A percentile compares a stretch with the other conserved stretches of the same genome.
Conservation (phyloP, 2,888 invertebrate genomes). For the Drosophila picticornis region DNA sequence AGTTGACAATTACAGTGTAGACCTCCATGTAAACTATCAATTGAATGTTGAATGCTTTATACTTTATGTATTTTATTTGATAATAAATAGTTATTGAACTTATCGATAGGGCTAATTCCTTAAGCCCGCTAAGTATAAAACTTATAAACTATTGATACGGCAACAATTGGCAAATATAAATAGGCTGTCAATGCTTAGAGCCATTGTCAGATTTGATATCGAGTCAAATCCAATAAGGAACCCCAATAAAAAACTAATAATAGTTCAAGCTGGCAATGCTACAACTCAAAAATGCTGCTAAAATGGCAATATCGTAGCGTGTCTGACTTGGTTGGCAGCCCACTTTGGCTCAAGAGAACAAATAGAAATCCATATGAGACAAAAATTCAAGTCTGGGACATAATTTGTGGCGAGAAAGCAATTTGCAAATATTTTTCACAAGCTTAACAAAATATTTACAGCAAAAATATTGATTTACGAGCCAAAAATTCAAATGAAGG, state of each 20-base stretch:
- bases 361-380: slow-evolving; percentile 22
- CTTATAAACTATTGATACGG: slow-evolving; percentile 1
- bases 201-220: background rate
- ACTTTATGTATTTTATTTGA: background rate
- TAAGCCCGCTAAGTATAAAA: background rate
- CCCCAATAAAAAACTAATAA: background rate
- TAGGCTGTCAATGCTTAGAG: background rate
- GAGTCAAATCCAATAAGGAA: background rate
- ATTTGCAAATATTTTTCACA: slow-evolving; percentile 33
- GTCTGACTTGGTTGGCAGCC: background rate
- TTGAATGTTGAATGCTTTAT: background rate
- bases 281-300: slow-evolving; percentile 6
- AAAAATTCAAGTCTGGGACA: slow-evolving; percentile 14
- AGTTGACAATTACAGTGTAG: slow-evolving; percentile 72
- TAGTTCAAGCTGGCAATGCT: slow-evolving; percentile 11
- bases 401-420: slow-evolving; percentile 24
- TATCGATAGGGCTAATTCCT: background rate
- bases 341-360: slow-evolving; percentile 21
- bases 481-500: slow-evolving; percentile 23
- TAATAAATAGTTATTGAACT: slow-evolving; percentile 2
- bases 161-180: background rate
- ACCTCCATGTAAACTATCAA: background rate
- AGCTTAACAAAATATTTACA: slow-evolving; percentile 53
- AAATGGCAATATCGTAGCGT: slow-evolving; percentile 1
- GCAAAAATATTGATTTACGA: slow-evolving; percentile 62